Conservation (phyloP, 1,140 invertebrate species). For the Bombus cullumanus region DNA sequence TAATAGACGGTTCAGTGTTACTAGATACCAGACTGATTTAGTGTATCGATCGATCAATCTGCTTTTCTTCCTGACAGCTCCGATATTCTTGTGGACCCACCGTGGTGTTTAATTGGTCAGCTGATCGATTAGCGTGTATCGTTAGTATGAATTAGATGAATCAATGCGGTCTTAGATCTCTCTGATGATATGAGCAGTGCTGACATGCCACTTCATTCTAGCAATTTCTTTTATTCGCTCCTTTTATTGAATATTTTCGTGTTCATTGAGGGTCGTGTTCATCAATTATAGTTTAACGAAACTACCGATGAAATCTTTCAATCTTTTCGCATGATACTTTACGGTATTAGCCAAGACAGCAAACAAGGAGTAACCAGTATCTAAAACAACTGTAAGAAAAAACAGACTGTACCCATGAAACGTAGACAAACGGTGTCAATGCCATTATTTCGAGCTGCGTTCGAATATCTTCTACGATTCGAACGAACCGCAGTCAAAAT, state of each 20-base stretch:
- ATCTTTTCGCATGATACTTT: not conserved
- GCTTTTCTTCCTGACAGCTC: conserved; percentile 1
- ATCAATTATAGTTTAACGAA: not conserved
- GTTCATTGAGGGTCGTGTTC: too few species aligned
- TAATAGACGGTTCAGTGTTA: not conserved
- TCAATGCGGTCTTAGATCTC: not conserved
- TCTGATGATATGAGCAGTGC: not conserved
- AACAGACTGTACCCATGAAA: too few species aligned
- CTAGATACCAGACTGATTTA: conserved; percentile 13
- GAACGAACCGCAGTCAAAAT: too few species aligned
- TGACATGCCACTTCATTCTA: not conserved
- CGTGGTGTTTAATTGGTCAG: conserved; percentile 18
- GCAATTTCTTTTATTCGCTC: not conserved
- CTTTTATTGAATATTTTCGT: not conserved
- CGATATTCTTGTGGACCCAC: not conserved
- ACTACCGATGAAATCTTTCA: not conserved
- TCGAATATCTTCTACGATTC: not conserved
- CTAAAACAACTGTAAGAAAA: not conserved
- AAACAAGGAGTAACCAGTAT: not conserved
- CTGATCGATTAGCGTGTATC: not conserved
- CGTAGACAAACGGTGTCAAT: not conserved
- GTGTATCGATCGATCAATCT: conserved; percentile 28
- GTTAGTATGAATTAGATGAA: not conserved
- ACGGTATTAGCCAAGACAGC: too few species aligned
- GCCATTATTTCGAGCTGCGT: not conserved